Conservation (phyloP, 1,140 invertebrate species). For the Drosophila kanapiae region DNA sequence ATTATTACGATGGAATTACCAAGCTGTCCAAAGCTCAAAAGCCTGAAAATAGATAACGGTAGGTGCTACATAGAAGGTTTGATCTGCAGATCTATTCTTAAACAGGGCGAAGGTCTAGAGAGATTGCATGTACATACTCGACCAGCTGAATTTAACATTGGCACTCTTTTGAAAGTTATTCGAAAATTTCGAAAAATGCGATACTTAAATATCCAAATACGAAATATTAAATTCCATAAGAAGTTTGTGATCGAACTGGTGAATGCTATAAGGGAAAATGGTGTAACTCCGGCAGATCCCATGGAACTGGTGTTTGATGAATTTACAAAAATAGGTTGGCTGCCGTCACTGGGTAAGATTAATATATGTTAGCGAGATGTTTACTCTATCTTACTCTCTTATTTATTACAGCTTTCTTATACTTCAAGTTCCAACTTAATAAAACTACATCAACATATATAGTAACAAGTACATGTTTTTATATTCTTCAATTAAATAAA, state of each 20-base stretch:
- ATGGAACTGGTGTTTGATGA: background rate
- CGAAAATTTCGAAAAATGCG: conserved; percentile 2
- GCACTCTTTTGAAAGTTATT: background rate
- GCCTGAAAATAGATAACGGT: accelerated
- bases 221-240: background rate
- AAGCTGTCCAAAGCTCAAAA: background rate
- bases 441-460: background rate
- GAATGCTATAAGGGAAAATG: background rate
- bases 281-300: background rate
- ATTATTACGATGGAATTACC: background rate
- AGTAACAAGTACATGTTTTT: too few species aligned
- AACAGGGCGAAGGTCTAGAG: background rate
- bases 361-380: background rate
- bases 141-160: background rate
- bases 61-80: background rate
- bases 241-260: background rate
- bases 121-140: background rate
- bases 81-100: background rate
- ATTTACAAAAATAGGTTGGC: background rate
- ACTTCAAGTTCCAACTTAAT: background rate
- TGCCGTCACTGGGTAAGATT: background rate
- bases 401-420: background rate
- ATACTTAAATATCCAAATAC: background rate
- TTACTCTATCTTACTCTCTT: too few species aligned
- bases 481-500: too few species aligned